Evolutionary conservation across 2,797 vertebrate species (phyloP).

Genomic region (Hipposideros larvatus): DNA sequence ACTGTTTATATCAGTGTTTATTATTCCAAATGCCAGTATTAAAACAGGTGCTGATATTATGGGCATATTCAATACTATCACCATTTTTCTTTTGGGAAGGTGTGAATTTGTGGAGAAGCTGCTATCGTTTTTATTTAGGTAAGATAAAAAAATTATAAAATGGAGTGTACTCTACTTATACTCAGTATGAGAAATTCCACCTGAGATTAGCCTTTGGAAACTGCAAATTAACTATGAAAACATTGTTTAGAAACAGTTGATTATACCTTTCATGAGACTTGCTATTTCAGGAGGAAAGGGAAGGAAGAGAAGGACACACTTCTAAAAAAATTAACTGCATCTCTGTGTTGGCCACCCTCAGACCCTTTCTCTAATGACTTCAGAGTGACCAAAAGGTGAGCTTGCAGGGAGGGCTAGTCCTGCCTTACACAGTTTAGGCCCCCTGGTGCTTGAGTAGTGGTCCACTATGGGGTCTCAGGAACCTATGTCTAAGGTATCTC

Average conservation of each 20-base stretch:
- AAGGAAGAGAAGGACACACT: rapidly evolving
- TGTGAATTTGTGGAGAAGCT: slow-evolving; percentile 86
- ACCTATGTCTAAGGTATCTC: background rate
- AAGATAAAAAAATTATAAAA: slow-evolving; percentile 91
- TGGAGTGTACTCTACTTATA: slow-evolving; percentile 86
- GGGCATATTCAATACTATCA: slow-evolving; percentile 78
- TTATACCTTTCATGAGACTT: slow-evolving; percentile 64
- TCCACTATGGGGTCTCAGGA: rapidly evolving
- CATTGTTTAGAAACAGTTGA: slow-evolving; percentile 63
- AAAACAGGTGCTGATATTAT: slow-evolving; percentile 83
- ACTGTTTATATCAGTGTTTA: slow-evolving; percentile 90
- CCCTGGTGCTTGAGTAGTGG: no score
- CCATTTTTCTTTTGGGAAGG: slow-evolving; percentile 87
- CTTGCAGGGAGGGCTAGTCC: rapidly evolving
- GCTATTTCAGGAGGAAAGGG: background rate
- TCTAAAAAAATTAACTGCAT: background rate
- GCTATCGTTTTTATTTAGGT: slow-evolving; percentile 89
- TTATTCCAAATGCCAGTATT: slow-evolving; percentile 86
- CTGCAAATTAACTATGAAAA: slow-evolving; percentile 87
- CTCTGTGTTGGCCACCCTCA: background rate
- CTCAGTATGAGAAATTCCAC: slow-evolving; percentile 89
- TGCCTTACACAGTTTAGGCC: background rate
- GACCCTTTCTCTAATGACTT: background rate
- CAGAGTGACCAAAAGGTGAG: background rate
- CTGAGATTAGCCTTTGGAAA: slow-evolving; percentile 89